Evolutionary conservation across 2,888 invertebrate species (phyloP).

Genomic region (Panopea generosa): DNA sequence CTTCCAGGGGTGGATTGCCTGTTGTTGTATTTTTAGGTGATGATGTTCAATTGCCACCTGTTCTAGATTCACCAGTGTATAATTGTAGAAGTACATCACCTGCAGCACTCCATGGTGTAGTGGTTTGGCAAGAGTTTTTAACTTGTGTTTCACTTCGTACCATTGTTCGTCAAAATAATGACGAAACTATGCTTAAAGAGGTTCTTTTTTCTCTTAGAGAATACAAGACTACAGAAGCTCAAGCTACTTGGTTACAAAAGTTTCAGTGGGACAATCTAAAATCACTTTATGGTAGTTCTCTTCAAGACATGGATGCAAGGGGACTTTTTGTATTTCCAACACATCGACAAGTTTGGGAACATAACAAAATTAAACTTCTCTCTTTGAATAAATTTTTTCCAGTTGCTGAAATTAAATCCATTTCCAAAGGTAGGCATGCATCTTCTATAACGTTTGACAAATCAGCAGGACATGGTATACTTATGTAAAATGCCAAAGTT

Average conservation of each 20-base stretch:
- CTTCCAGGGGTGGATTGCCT: slow-evolving; percentile 37
- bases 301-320: slow-evolving; percentile 4
- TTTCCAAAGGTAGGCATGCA: slow-evolving; percentile 11
- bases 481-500: slow-evolving; percentile 46
- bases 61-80: slow-evolving; percentile 29
- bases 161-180: slow-evolving; percentile 20
- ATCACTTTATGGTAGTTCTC: background rate
- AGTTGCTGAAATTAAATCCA: slow-evolving; percentile 33
- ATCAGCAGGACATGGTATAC: slow-evolving; percentile 37
- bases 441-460: too few species aligned
- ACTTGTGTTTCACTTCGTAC: slow-evolving; percentile 17
- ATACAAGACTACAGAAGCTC: slow-evolving; percentile 10
- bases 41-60: slow-evolving; percentile 45
- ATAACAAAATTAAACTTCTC: slow-evolving; percentile 42
- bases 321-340: slow-evolving; percentile 38
- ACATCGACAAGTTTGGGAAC: slow-evolving; percentile 44
- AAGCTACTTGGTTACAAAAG: slow-evolving; percentile 25
- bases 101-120: slow-evolving; percentile 26
- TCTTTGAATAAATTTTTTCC: slow-evolving; percentile 21
- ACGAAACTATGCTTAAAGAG: background rate
- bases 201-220: slow-evolving; percentile 9
- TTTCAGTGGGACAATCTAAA: slow-evolving; percentile 31
- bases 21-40: slow-evolving; percentile 53
- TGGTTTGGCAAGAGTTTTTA: slow-evolving; percentile 26
- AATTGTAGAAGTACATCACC: slow-evolving; percentile 5